Conservation (phyloP, 2,113 vertebrate genomes). For the Gymnogyps californianus region DNA sequence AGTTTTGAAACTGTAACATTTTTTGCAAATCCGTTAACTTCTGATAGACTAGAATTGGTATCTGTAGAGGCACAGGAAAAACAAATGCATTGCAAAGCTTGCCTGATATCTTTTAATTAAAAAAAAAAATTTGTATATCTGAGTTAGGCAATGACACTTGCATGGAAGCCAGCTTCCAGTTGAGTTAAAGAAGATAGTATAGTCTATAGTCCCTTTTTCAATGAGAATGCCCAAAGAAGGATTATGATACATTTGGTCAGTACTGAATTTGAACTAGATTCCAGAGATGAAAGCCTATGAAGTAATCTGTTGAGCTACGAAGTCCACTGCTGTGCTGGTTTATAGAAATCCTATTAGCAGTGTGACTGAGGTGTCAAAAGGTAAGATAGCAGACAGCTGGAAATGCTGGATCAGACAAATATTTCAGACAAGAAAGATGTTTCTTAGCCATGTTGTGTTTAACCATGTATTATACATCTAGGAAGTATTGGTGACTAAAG, state of each 20-base stretch:
- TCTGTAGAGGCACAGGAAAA: background rate
- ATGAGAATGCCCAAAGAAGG: background rate
- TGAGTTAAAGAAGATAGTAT: background rate
- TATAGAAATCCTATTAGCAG: slow-evolving; percentile 71
- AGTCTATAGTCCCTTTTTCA: background rate
- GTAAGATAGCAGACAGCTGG: slow-evolving; percentile 62
- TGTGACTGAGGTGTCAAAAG: slow-evolving; percentile 54
- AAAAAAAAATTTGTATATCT: background rate
- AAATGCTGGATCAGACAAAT: slow-evolving; percentile 62
- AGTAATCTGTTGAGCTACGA: slow-evolving; percentile 54
- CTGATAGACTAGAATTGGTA: background rate
- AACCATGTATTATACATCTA: slow-evolving; percentile 1
- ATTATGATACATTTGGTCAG: slow-evolving; percentile 46
- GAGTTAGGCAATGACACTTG: background rate
- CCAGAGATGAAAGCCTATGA: slow-evolving; percentile 66
- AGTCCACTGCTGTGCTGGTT: slow-evolving; percentile 44
- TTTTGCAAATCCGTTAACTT: background rate
- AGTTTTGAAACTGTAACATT: fast-evolving
- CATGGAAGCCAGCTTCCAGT: background rate
- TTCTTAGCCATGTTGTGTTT: slow-evolving; percentile 28
- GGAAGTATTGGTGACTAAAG: background rate
- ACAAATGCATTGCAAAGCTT: background rate
- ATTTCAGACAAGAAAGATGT: slow-evolving; percentile 59
- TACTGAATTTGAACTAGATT: slow-evolving; percentile 57
- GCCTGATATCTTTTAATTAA: background rate